These are phyloP conservation scores for Avahi laniger DNA, from an alignment of 2,797 vertebrate species.

Conservation along the genomic window DNA sequence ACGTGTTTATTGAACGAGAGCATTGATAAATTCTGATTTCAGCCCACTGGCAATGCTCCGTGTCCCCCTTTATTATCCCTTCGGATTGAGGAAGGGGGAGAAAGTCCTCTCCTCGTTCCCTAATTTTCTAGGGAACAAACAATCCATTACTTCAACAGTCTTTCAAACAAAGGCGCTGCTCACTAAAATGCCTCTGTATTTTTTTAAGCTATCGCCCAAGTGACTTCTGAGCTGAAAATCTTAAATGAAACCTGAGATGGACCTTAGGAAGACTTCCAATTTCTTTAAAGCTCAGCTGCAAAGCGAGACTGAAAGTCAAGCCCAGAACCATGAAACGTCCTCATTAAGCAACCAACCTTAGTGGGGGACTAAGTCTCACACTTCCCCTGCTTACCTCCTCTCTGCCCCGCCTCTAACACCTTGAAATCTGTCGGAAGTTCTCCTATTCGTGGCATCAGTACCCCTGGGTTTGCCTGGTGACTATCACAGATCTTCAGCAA, in stretches of 20 bases:
- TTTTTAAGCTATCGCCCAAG: neutral
- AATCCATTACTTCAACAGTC: neutral
- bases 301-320: neutral
- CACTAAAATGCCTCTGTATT: neutral
- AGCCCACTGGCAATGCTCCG: neutral
- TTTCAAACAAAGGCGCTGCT: neutral
- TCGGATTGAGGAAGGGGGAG: neutral
- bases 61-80: neutral
- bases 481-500: constrained; percentile 51
- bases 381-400: neutral
- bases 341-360: neutral
- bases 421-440: neutral
- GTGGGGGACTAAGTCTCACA: fast-evolving
- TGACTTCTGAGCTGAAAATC: neutral
- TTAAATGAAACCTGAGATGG: neutral
- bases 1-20: neutral
- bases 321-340: neutral
- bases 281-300: neutral
- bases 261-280: neutral
- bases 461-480: constrained; percentile 50
- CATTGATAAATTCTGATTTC: neutral
- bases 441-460: constrained; percentile 24
- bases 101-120: neutral
- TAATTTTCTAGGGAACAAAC: neutral
- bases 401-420: constrained; percentile 23